Conservation (phyloP, 2,888 invertebrate genomes). For the Anoncus sp. region DNA sequence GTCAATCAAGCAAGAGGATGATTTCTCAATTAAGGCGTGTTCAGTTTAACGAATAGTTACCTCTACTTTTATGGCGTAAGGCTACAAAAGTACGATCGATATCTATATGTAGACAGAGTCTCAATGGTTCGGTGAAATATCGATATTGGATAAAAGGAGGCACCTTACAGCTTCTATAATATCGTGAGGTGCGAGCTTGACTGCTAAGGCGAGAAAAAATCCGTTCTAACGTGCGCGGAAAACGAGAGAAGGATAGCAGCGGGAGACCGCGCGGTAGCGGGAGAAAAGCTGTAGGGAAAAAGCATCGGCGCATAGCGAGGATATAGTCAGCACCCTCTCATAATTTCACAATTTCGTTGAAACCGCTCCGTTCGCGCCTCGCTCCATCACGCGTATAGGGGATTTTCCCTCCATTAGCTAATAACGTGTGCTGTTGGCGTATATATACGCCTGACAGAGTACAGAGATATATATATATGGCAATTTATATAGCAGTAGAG, state of each 20-base stretch:
- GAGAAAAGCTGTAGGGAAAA: constrained; percentile 39
- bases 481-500: constrained; percentile 21
- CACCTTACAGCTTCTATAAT: constrained; percentile 14
- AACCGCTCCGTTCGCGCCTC: constrained; percentile 65
- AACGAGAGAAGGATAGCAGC: constrained; percentile 1
- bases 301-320: background rate
- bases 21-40: constrained; percentile 41
- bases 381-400: constrained; percentile 67
- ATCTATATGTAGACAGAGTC: background rate
- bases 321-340: constrained; percentile 44
- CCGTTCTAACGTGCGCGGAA: constrained; percentile 14
- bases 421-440: constrained; percentile 68
- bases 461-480: constrained; percentile 9
- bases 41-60: constrained; percentile 33
- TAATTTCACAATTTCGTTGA: constrained; percentile 68
- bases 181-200: constrained; percentile 33
- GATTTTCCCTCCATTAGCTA: constrained; percentile 79
- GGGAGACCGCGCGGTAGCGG: background rate
- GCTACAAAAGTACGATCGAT: constrained; percentile 12
- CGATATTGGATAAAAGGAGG: constrained; percentile 33
- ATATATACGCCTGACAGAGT: constrained; percentile 31
- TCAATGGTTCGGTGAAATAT: constrained; percentile 27
- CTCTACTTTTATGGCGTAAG: constrained; percentile 10
- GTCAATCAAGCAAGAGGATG: constrained; percentile 10
- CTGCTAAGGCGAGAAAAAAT: constrained; percentile 35